Base-by-base conservation (phyloP, 2,888 invertebrate genomes). In the Phasia obesa region DNA sequence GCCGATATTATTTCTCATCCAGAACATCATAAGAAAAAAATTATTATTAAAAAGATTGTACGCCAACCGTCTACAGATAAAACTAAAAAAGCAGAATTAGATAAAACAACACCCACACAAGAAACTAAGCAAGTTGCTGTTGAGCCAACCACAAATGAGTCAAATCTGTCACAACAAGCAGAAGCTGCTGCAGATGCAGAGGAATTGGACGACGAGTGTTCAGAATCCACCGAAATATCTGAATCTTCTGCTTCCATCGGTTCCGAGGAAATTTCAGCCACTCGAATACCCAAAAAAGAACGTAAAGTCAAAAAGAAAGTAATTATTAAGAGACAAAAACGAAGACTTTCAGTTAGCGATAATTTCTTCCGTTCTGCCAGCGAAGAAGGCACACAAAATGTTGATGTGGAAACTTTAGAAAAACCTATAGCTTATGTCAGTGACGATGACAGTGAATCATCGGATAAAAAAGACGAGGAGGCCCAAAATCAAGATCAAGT, bases 231-330 rank as follows among this genome's bases (percentile, higher is more conserved):
- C 0, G 79, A 79, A 73, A 19, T 73, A 31, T 62, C 77, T 0
- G 82, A 83, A 51, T 38, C 60, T 5, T 71, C 65, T 11, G 21
- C 13, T n/a, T 75, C 75, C 19, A 4, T 59, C 25, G 69, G 62
- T 57, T 17, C 51, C 0, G 76, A 71, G n/a, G 71, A 76, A 69
- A 31, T 23, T 1, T 53, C 80, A 11, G 64, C 53, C 7, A 15
- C 65, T 38, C 60, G 19, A 38, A 38, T n/a, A 9, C 85, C 86
- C 15, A 90, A 89, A 64, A 90, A 89, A 51, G 87, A 88, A 35
- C 87, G 88, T 7, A 89, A 87, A 76, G 86, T 89, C 2, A 91
- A 91, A 84, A 90, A 89, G 86, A 91, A 91, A 84, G 91, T 91
- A 2, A 90, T 91, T 11, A 91, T 91, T 7, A 90, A 89, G 65